Conservation (phyloP, 2,888 invertebrate species). For the Epicampocera succincta region DNA sequence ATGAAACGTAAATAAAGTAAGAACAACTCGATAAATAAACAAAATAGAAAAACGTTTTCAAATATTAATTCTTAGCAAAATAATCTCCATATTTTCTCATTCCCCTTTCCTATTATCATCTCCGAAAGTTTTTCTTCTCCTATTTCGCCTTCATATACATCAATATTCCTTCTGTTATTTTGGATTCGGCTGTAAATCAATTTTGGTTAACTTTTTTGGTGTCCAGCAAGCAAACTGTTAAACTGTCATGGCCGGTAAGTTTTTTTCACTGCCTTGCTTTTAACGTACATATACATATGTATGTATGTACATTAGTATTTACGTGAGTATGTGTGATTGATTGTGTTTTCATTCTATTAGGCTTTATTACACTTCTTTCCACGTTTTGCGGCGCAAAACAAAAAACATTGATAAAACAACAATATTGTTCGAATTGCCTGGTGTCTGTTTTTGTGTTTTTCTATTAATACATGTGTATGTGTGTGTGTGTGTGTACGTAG, state of each 20-base stretch:
- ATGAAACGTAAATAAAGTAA: constrained; percentile 12
- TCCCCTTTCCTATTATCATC: constrained; percentile 44
- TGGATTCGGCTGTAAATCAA: constrained; percentile 53
- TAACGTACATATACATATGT: constrained; percentile 8
- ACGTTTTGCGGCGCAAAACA: constrained; percentile 57
- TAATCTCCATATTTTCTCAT: constrained; percentile 42
- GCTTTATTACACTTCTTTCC: constrained; percentile 45
- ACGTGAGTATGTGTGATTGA: constrained; percentile 15
- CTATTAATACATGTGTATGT: background rate
- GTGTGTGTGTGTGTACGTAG: background rate
- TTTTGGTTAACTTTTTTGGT: constrained; percentile 66
- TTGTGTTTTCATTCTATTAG: constrained; percentile 49
- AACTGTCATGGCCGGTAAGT: constrained; percentile 92
- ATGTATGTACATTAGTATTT: constrained; percentile 5
- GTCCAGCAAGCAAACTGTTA: constrained; percentile 80
- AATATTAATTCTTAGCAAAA: constrained; percentile 25
- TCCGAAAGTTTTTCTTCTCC: constrained; percentile 57
- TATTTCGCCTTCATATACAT: constrained; percentile 20
- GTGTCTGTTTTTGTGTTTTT: constrained; percentile 12
- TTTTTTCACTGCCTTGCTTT: constrained; percentile 62
- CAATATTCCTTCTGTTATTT: constrained; percentile 47
- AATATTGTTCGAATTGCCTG: constrained; percentile 18
- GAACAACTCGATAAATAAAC: constrained; percentile 43
- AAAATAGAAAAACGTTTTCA: constrained; percentile 23
- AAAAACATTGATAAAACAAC: constrained; percentile 5